Percentiles rank a stretch among this genome's conserved stretches.
phyloP scores from a whole-genome alignment of 2,113 vertebrate species.

The Perca schrenkii region DNA sequence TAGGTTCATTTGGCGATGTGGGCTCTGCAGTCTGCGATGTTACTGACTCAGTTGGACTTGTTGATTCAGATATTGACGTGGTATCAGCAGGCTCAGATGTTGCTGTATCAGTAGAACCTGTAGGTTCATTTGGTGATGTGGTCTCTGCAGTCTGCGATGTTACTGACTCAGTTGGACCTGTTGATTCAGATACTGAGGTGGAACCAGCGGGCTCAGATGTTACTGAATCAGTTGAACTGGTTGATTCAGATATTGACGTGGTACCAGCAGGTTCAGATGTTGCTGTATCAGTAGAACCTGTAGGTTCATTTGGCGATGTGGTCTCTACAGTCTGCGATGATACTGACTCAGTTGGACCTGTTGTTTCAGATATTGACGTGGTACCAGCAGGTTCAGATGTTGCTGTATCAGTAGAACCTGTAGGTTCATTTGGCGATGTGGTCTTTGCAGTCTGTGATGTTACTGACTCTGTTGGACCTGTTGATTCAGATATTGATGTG shows the following conservation, averaged over 20 bases:
- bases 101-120: too few species aligned
- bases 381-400: too few species aligned
- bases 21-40: too few species aligned
- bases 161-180: neutral
- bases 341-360: neutral
- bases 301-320: accelerated
- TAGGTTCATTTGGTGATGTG: too few species aligned
- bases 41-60: accelerated
- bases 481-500: neutral
- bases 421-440: too few species aligned
- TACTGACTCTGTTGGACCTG: neutral
- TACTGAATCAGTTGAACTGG: neutral
- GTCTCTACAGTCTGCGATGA: neutral
- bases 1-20: too few species aligned
- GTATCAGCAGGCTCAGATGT: too few species aligned
- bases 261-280: neutral
- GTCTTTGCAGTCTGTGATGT: neutral
- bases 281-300: neutral
- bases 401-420: too few species aligned
- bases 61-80: too few species aligned
- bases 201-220: neutral
- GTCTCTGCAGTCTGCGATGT: too few species aligned
- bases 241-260: neutral
- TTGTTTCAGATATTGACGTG: neutral
- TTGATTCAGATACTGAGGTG: neutral